Evolutionary conservation across 2,113 vertebrate species (phyloP), one percentile per base, ranked within the genome.

Genomic region (Mola mola): DNA sequence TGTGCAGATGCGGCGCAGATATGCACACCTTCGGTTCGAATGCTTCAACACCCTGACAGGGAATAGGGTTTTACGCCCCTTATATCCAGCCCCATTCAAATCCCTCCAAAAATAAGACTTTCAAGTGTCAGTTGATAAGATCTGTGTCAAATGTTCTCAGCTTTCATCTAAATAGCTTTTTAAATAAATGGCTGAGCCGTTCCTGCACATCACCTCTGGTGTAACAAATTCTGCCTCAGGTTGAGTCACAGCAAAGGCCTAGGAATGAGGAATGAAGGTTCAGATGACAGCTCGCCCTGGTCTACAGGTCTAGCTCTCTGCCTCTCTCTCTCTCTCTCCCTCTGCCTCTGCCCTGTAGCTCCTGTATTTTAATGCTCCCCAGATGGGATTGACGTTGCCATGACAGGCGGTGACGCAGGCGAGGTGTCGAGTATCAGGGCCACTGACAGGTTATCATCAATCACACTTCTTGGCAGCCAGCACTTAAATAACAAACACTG

Each of bases 331-430:
- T 21, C 34, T 43, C 25, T 26, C 55, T 24, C 42, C 16, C 29
- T 7, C n/a, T 50, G 10, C 1, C 41, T 53, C 49, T 71, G 61
- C 73, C 59, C 60, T 0, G 4, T 56, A 51, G 72, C 75, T 68
- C 71, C 73, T 66, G 73, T 84, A 61, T 70, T 81, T 81, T 86
- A 81, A 84, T 82, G 82, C 70, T 80, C 59, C 78, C 63, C 75
- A 82, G 81, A 83, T 87, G 83, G 86, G 66, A 81, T 70, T 85
- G 87, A 88, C 70, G 69, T 87, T 66, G 66, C 70, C 9, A 41
- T 71, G 81, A 79, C 65, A 78, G 59, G 74, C 51, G 2, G 59
- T 91, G 89, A 91, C 86, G 86, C 88, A 90, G 78, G 61, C 48
- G 1, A 62, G 63, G 87, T 90, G 87, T 91, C 81, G 59, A 61